These are phyloP conservation scores for Anthoscopus minutus DNA, from an alignment of 2,113 vertebrate species.

Conservation along the genomic window DNA sequence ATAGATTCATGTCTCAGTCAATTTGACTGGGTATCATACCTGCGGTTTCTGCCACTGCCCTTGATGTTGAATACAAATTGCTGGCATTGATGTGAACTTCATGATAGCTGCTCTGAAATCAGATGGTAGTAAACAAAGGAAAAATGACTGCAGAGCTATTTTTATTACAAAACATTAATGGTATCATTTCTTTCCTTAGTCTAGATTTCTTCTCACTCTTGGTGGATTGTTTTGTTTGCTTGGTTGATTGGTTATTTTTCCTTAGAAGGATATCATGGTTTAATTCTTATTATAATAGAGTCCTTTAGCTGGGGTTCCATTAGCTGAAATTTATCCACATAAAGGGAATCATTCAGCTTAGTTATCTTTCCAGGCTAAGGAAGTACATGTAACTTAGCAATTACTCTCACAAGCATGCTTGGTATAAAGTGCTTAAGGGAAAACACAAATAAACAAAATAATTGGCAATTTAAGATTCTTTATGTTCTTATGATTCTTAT, in stretches of 20 bases:
- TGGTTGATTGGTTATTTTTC: background rate
- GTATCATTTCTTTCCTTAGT: background rate
- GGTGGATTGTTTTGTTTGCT: background rate
- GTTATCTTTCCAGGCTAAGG: background rate
- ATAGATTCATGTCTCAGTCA: background rate
- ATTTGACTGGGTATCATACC: background rate
- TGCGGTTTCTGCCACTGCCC: background rate
- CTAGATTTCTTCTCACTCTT: background rate
- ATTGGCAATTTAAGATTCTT: background rate
- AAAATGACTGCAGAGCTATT: background rate
- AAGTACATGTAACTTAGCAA: background rate
- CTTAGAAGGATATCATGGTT: background rate
- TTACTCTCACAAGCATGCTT: background rate
- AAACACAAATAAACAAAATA: constrained; percentile 1
- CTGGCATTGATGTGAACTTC: background rate
- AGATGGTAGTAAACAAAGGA: background rate
- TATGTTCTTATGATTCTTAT: background rate
- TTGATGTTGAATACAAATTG: background rate
- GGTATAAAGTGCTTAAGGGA: background rate
- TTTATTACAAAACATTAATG: background rate
- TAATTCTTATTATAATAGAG: background rate
- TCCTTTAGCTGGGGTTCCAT: background rate
- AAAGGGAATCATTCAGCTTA: background rate
- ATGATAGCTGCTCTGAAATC: background rate
- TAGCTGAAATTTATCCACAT: background rate